A percentile compares a stretch with the other conserved stretches of the same genome.
Conservation (phyloP, 2,888 invertebrate species). For the Lycophotia porphyrea region DNA sequence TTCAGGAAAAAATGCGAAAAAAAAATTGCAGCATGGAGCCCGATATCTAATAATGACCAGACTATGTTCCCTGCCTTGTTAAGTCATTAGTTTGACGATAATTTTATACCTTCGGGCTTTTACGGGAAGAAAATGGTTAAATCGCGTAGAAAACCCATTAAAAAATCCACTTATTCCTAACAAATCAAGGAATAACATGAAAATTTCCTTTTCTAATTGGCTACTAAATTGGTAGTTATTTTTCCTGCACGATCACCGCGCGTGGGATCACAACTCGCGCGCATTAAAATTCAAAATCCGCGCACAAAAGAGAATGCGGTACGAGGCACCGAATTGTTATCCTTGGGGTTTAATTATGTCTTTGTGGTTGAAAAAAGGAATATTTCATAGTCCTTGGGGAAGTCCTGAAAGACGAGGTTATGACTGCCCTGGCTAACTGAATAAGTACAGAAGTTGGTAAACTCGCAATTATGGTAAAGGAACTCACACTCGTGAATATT, state of each 20-base stretch:
- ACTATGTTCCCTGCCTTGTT: slow-evolving; percentile 34
- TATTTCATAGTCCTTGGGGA: slow-evolving; percentile 76
- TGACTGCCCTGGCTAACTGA: slow-evolving; percentile 48
- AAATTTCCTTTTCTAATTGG: slow-evolving; percentile 33
- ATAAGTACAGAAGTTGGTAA: slow-evolving; percentile 62
- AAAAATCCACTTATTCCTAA: slow-evolving; percentile 21
- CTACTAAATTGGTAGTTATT: slow-evolving; percentile 30
- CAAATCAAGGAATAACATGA: slow-evolving; percentile 32
- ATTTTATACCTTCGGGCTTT: slow-evolving; percentile 53
- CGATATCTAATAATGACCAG: slow-evolving; percentile 15
- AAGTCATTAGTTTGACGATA: slow-evolving; percentile 52
- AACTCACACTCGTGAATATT: slow-evolving; percentile 41
- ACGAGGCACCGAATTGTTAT: slow-evolving; percentile 77
- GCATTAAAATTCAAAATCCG: slow-evolving; percentile 70
- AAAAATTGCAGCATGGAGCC: slow-evolving; percentile 6
- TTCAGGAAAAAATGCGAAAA: slow-evolving; percentile 13
- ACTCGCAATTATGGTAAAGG: slow-evolving; percentile 21
- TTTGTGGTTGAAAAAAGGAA: slow-evolving; percentile 80
- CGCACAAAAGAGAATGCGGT: slow-evolving; percentile 78
- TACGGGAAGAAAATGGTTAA: slow-evolving; percentile 11
- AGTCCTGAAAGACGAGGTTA: slow-evolving; percentile 61
- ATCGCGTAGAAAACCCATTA: slow-evolving; percentile 11
- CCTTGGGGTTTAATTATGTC: slow-evolving; percentile 86
- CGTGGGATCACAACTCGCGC: slow-evolving; percentile 38
- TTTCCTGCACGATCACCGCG: slow-evolving; percentile 21